Percentiles rank a stretch among this genome's conserved stretches.
These are phyloP conservation scores for Stenodema calcarata DNA, from an alignment of 2,888 invertebrate genomes.

Conservation along the genomic window DNA sequence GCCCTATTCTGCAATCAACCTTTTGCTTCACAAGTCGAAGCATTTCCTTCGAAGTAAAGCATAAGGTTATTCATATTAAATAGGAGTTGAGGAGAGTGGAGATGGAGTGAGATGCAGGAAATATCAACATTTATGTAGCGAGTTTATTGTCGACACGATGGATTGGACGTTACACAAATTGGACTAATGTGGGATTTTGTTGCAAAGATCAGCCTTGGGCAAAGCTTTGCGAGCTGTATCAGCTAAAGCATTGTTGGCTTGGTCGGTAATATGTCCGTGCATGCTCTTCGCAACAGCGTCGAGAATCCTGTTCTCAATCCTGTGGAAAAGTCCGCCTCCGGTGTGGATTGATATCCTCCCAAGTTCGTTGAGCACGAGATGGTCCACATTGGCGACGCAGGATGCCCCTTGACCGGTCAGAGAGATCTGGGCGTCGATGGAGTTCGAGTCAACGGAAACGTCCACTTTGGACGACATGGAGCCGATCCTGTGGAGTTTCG, in stretches of 20 bases:
- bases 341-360: conserved; percentile 51
- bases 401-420: conserved; percentile 41
- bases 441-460: conserved; percentile 48
- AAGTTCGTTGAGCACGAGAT: conserved; percentile 44
- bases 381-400: conserved; percentile 51
- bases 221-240: conserved; percentile 37
- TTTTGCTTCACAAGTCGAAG: too few relatives aligned
- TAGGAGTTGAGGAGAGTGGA: too few relatives aligned
- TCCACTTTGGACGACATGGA: conserved; percentile 46
- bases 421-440: conserved; percentile 50
- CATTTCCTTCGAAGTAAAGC: too few relatives aligned
- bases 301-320: conserved; percentile 50
- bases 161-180: background rate
- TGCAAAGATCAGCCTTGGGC: conserved; percentile 48
- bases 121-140: too few relatives aligned
- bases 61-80: too few relatives aligned
- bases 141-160: too few relatives aligned
- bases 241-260: conserved; percentile 36
- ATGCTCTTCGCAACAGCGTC: conserved; percentile 40
- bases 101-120: too few relatives aligned
- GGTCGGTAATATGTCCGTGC: conserved; percentile 32
- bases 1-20: too few relatives aligned
- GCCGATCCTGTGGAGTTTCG: conserved; percentile 50
- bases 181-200: conserved; percentile 49
- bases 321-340: conserved; percentile 53